Evolutionary conservation across 2,797 vertebrate genomes (phyloP), one percentile per base, ranked within the genome.

Genomic region (Sebastes minor): DNA sequence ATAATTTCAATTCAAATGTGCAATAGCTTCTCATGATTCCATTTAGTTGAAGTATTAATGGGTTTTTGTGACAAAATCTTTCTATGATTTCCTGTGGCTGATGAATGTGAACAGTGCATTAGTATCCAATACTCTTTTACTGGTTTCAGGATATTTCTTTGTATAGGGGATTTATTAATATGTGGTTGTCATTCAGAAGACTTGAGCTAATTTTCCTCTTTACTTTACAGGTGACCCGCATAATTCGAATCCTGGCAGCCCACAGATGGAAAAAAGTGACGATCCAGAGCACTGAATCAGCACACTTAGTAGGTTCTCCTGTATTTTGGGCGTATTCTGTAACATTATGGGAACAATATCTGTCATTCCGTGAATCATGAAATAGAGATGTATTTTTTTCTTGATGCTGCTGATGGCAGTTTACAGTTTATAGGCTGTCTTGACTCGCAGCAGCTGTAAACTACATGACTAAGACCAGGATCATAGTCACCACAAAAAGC

Each of bases 151-250:
- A 13, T 61, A 6, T 30, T 4, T 16, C 16, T 30, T 3, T 22
- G 13, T 30, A 11, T 2, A 22, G 52, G 5, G 8, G 33, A 49
- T n/a, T n/a, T 6, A 55, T 63, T 35, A 42, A 72, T 66, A 23
- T 46, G 16, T n/a, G 13, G 22, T 38, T 68, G 10, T 77, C 59
- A 46, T 78, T 49, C 14, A 70, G 73, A 80, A 22, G 25, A 69
- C 11, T 49, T 71, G n/a, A 64, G 12, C 33, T 70, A 5, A 78
- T 67, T 49, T 28, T 76, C 30, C 55, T 67, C 22, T 83, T 86
- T 81, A 16, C 65, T 70, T 84, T 71, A 68, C 78, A 95, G 90
- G 77, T 70, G 83, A 91, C n/a, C 55, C 32, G 62, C 38, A 76
- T 13, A 46, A 72, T 30, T 74, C 20, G 5, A 68, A 84, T 63